phyloP scores from a whole-genome alignment of 2,888 invertebrate genomes.

The Drosophila kambysellisi region DNA sequence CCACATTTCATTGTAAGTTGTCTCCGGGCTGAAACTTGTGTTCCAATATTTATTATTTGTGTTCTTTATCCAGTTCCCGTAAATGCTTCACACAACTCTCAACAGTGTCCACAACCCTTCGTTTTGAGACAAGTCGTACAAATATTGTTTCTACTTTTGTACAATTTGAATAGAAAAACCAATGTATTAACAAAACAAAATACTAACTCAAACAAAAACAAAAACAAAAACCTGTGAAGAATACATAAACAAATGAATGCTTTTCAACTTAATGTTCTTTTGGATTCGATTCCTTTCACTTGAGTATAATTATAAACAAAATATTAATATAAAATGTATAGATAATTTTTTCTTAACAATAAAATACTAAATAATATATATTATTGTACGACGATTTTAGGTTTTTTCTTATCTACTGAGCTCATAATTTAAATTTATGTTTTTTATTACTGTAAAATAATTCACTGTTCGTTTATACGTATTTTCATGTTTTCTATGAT shows the following conservation, averaged over 20 bases:
- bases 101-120: conserved; percentile 39
- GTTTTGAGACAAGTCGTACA: conserved; percentile 56
- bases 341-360: conserved; percentile 18
- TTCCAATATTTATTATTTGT: neutral
- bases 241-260: conserved; percentile 54
- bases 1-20: conserved; percentile 94
- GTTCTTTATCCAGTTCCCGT: conserved; percentile 75
- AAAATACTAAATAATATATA: conserved; percentile 12
- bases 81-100: conserved; percentile 53
- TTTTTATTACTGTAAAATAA: conserved; percentile 47
- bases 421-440: conserved; percentile 2
- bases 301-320: neutral
- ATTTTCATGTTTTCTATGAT: conserved; percentile 12
- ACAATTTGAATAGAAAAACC: conserved; percentile 16
- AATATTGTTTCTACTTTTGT: conserved; percentile 71
- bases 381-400: conserved; percentile 48
- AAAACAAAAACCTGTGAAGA: conserved; percentile 43
- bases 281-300: conserved; percentile 21
- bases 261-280: conserved; percentile 45
- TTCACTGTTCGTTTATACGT: conserved; percentile 26
- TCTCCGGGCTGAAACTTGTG: no score
- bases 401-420: conserved; percentile 15
- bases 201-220: conserved; percentile 4
- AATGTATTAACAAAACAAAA: neutral
- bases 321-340: conserved; percentile 30